A percentile compares a stretch with the other conserved stretches of the same genome.
phyloP scores from a whole-genome alignment of 2,888 invertebrate species.

The Tetragnatha montana region DNA sequence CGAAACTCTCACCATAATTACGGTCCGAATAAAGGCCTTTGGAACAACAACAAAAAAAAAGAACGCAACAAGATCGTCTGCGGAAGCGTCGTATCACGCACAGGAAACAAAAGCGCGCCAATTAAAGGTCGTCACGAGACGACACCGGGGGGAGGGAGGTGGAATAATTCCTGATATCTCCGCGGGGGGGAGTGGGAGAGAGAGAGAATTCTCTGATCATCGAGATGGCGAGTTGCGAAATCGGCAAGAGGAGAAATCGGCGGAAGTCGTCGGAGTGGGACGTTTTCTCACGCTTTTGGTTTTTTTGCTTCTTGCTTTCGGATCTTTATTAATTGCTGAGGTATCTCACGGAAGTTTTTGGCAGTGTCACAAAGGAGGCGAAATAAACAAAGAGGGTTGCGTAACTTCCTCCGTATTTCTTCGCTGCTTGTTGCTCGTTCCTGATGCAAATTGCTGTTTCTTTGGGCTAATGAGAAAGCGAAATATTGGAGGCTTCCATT shows the following conservation, averaged over 20 bases:
- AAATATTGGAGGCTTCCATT: not conserved
- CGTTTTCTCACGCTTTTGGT: slow-evolving; percentile 60
- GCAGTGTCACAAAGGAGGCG: not conserved
- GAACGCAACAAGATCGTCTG: slow-evolving; percentile 36
- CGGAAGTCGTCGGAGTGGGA: slow-evolving; percentile 43
- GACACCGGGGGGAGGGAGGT: slow-evolving; percentile 19
- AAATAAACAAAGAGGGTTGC: not conserved
- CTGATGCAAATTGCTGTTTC: not conserved
- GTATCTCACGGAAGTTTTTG: slow-evolving; percentile 29
- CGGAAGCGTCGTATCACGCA: slow-evolving; percentile 65
- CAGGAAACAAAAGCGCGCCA: slow-evolving; percentile 69
- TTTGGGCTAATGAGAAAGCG: not conserved
- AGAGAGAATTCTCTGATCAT: not conserved
- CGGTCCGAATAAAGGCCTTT: not conserved
- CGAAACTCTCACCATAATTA: not conserved
- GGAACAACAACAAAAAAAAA: not conserved
- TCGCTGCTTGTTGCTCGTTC: not conserved
- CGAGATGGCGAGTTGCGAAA: slow-evolving; percentile 6
- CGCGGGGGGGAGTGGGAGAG: too few species aligned
- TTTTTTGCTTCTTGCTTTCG: slow-evolving; percentile 9
- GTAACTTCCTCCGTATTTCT: not conserved
- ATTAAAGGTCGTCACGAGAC: slow-evolving; percentile 65
- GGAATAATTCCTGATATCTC: not conserved
- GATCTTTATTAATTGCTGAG: slow-evolving; percentile 5
- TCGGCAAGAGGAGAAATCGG: slow-evolving; percentile 50